phyloP scores from a whole-genome alignment of 2,888 invertebrate species.

The Eilema sororculum region DNA sequence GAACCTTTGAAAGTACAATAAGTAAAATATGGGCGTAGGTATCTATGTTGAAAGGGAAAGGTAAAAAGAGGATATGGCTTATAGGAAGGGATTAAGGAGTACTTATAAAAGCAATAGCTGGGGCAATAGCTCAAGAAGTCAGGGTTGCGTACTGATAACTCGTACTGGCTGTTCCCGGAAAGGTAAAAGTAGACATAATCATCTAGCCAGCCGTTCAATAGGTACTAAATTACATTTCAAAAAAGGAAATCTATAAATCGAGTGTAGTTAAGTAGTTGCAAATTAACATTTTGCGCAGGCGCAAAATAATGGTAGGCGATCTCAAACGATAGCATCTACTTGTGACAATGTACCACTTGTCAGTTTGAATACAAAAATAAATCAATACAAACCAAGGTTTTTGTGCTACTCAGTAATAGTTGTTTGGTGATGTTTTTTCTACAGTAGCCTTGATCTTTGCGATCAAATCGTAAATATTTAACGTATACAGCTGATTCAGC shows the following conservation, averaged over 20 bases:
- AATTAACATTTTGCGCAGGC: slow-evolving; percentile 12
- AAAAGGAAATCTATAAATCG: slow-evolving; percentile 5
- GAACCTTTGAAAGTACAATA: not conserved
- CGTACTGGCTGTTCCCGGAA: not conserved
- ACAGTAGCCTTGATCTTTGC: slow-evolving; percentile 25
- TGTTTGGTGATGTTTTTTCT: slow-evolving; percentile 5
- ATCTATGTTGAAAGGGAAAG: not conserved
- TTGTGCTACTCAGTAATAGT: not conserved
- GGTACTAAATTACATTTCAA: slow-evolving; percentile 3
- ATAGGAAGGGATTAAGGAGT: not conserved
- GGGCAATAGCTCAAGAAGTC: not conserved
- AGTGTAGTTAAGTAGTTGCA: not conserved
- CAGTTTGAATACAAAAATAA: slow-evolving; percentile 12
- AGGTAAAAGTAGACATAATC: not conserved
- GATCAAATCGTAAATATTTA: slow-evolving; percentile 30
- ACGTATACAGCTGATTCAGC: slow-evolving; percentile 12
- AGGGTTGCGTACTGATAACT: not conserved
- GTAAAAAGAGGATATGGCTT: not conserved
- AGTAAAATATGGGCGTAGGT: too few species aligned
- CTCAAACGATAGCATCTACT: slow-evolving; percentile 33
- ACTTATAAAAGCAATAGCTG: not conserved
- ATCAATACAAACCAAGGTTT: slow-evolving; percentile 8
- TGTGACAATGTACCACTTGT: slow-evolving; percentile 10
- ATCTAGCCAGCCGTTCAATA: not conserved
- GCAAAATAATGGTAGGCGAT: slow-evolving; percentile 15